These are phyloP conservation scores for Trematomus bernacchii DNA, from an alignment of 2,797 vertebrate species.

Conservation along the genomic window DNA sequence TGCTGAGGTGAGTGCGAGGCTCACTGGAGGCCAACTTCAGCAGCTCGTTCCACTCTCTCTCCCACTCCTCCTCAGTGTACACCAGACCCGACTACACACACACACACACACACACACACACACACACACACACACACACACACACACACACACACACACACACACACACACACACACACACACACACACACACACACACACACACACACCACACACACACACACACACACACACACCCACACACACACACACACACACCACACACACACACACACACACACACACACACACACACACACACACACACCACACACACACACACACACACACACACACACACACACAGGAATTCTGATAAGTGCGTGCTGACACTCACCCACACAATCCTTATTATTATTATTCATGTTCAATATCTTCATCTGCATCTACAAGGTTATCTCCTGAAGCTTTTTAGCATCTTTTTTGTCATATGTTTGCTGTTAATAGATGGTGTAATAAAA, in stretches of 20 bases:
- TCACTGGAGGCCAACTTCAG: conserved; percentile 98
- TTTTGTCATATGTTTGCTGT: neutral
- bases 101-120: conserved; percentile 25
- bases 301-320: conserved; percentile 25
- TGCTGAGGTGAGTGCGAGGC: conserved; percentile 95
- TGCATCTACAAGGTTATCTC: conserved; percentile 17
- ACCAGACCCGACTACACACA: conserved; percentile 93
- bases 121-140: conserved; percentile 18
- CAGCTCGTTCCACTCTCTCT: conserved; percentile 97
- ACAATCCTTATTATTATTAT: conserved; percentile 44
- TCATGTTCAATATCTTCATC: conserved; percentile 34
- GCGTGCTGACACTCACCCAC: conserved; percentile 47
- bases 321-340: conserved; percentile 16
- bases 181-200: conserved; percentile 21
- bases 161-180: conserved; percentile 23
- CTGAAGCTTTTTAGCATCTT: conserved; percentile 4
- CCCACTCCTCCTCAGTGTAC: conserved; percentile 99
- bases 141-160: conserved; percentile 59
- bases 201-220: conserved; percentile 39
- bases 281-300: conserved; percentile 59
- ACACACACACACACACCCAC: conserved; percentile 31
- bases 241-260: conserved; percentile 46
- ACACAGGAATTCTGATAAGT: conserved; percentile 51
- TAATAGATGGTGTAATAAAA: conserved; percentile 4
- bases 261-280: neutral